These are phyloP conservation scores for Caenorhabditis sp. DNA, from an alignment of 2,888 invertebrate genomes.

Conservation along the genomic window DNA sequence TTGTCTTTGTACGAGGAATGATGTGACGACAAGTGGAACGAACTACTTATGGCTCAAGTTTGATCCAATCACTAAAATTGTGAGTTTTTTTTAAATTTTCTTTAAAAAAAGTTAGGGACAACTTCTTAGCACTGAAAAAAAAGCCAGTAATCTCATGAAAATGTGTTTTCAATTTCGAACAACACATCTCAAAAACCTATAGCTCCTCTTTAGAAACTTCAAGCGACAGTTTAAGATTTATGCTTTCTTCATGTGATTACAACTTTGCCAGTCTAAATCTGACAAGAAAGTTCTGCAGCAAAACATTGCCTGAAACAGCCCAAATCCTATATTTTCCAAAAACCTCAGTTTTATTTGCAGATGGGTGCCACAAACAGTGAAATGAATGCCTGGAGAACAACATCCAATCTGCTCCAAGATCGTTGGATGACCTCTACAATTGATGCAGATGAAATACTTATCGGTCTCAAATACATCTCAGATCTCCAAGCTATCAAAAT, in stretches of 20 bases:
- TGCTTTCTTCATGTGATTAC: too few species aligned
- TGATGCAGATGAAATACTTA: conserved; percentile 47
- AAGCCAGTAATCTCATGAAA: neutral
- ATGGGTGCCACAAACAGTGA: conserved; percentile 15
- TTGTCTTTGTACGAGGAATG: conserved; percentile 26
- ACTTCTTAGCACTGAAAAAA: neutral
- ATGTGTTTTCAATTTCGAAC: too few species aligned
- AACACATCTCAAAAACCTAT: too few species aligned
- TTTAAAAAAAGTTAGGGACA: too few species aligned
- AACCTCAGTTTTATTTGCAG: too few species aligned
- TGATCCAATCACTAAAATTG: conserved; percentile 26
- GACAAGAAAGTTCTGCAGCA: too few species aligned
- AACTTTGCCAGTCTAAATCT: too few species aligned
- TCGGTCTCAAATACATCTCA: conserved; percentile 49
- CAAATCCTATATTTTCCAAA: too few species aligned
- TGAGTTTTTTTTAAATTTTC: neutral
- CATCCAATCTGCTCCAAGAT: conserved; percentile 37
- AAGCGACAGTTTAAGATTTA: too few species aligned
- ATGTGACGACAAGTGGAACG: conserved; percentile 12
- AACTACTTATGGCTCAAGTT: conserved; percentile 45
- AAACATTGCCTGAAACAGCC: too few species aligned
- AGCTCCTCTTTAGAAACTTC: too few species aligned
- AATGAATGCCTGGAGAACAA: conserved; percentile 37
- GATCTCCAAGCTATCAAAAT: conserved; percentile 40
- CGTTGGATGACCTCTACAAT: conserved; percentile 37